Evolutionary conservation across 2,113 vertebrate species (phyloP).

Genomic region (Clarias batrachus): DNA sequence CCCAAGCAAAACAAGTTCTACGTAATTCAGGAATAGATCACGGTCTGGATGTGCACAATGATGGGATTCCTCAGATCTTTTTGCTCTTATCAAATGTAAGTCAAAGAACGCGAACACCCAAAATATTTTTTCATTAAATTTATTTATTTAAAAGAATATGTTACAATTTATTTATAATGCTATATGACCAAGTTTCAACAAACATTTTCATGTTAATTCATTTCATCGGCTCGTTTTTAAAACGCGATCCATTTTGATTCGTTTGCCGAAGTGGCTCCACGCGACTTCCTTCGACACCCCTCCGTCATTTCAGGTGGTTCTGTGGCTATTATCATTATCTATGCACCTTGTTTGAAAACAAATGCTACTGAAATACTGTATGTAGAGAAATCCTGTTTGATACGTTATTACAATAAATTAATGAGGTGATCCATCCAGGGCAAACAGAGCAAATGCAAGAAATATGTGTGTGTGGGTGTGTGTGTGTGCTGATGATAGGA

Average conservation of each 20-base stretch:
- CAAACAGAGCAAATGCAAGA: slow-evolving; percentile 36
- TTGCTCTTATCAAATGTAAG: neutral
- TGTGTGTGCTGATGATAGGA: slow-evolving; percentile 9
- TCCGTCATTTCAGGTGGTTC: slow-evolving; percentile 6
- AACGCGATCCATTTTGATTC: neutral
- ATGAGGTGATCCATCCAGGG: slow-evolving; percentile 32
- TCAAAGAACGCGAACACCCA: neutral
- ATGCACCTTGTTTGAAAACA: slow-evolving; percentile 37
- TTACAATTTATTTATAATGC: slow-evolving; percentile 83
- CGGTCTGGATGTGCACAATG: too few species aligned
- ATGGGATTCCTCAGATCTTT: neutral
- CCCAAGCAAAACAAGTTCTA: neutral
- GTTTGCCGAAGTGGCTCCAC: slow-evolving; percentile 3
- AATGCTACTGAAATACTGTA: slow-evolving; percentile 49
- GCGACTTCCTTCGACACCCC: neutral
- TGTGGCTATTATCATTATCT: slow-evolving; percentile 14
- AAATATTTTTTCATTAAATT: slow-evolving; percentile 74
- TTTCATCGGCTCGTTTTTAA: slow-evolving; percentile 28
- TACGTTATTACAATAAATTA: slow-evolving; percentile 52
- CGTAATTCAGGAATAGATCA: neutral
- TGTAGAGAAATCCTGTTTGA: slow-evolving; percentile 34
- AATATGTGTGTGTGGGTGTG: neutral
- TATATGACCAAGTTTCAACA: slow-evolving; percentile 61
- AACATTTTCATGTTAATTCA: slow-evolving; percentile 27
- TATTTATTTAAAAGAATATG: slow-evolving; percentile 87